A percentile compares a stretch with the other conserved stretches of the same genome.
Evolutionary conservation across 2,797 vertebrate species (phyloP).

Genomic region (Rhyacichthys aspro): DNA sequence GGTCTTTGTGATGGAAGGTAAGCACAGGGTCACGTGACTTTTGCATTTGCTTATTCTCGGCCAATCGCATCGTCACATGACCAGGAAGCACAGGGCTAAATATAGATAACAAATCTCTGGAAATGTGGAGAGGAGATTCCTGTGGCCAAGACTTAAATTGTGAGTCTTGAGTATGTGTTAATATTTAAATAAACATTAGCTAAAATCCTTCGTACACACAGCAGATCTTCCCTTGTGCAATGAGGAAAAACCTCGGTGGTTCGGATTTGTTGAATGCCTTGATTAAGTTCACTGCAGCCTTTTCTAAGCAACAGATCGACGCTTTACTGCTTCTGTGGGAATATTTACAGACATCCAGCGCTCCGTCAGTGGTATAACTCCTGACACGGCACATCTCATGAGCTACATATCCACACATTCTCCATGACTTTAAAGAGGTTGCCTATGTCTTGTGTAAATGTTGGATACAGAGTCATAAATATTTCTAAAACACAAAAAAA

Average conservation of each 20-base stretch:
- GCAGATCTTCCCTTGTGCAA: not conserved
- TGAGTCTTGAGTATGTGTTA: too few species aligned
- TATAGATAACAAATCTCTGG: too few species aligned
- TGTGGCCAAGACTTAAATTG: too few species aligned
- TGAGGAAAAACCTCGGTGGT: not conserved
- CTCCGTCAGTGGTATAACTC: too few species aligned
- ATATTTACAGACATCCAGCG: not conserved
- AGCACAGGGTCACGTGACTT: conserved; percentile 14
- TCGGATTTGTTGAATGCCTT: not conserved
- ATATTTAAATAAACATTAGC: too few species aligned
- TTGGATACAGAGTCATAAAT: too few species aligned
- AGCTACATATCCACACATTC: not conserved
- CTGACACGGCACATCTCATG: not conserved
- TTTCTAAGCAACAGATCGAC: too few species aligned
- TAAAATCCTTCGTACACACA: not conserved
- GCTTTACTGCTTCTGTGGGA: not conserved
- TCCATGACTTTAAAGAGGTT: not conserved
- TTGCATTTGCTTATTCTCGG: not conserved
- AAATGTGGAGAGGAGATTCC: too few species aligned
- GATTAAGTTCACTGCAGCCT: not conserved
- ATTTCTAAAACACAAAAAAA: not conserved
- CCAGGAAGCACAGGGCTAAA: too few species aligned
- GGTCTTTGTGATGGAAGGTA: conserved; percentile 98
- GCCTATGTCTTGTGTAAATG: too few species aligned
- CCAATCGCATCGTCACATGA: too few species aligned